A percentile compares a stretch with the other conserved stretches of the same genome.
Conservation (phyloP, 1,140 invertebrate genomes). For the Sitophilus oryzae region DNA sequence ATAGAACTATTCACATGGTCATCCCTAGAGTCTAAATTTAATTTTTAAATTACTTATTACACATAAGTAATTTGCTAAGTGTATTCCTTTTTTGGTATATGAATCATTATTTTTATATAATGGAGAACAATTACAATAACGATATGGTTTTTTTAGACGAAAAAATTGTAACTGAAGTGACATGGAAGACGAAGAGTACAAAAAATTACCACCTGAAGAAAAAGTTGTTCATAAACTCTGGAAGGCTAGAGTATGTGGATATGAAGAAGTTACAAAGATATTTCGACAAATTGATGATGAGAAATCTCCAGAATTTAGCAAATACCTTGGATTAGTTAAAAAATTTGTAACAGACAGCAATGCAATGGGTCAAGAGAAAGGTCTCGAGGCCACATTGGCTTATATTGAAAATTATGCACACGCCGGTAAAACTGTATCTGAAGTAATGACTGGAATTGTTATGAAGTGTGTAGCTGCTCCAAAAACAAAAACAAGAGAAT, state of each 20-base stretch:
- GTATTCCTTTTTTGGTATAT: not conserved
- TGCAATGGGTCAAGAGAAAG: constrained; percentile 93
- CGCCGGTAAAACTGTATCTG: constrained; percentile 79
- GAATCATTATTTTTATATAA: not conserved
- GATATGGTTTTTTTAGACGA: not conserved
- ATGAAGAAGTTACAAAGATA: constrained; percentile 86
- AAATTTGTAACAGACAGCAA: constrained; percentile 95
- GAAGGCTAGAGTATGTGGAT: constrained; percentile 90
- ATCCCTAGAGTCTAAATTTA: no score
- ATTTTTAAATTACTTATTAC: no score
- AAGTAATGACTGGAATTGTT: constrained; percentile 85
- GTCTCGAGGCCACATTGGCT: constrained; percentile 81
- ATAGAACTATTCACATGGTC: no score
- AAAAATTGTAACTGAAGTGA: not conserved
- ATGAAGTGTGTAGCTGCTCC: constrained; percentile 88
- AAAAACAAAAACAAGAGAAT: constrained; percentile 86
- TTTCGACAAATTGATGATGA: constrained; percentile 84
- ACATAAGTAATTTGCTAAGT: not conserved
- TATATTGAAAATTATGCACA: constrained; percentile 84
- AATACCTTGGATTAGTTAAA: constrained; percentile 86
- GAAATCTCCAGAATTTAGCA: constrained; percentile 88
- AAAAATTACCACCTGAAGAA: constrained; percentile 87
- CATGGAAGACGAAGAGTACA: constrained; percentile 89
- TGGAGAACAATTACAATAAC: not conserved
- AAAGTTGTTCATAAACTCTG: constrained; percentile 89